Percentiles rank a stretch among this genome's conserved stretches.
These are phyloP conservation scores for Lytechinus variegatus DNA, from an alignment of 35 echinoderm and acorn worm species.

Conservation along the genomic window DNA sequence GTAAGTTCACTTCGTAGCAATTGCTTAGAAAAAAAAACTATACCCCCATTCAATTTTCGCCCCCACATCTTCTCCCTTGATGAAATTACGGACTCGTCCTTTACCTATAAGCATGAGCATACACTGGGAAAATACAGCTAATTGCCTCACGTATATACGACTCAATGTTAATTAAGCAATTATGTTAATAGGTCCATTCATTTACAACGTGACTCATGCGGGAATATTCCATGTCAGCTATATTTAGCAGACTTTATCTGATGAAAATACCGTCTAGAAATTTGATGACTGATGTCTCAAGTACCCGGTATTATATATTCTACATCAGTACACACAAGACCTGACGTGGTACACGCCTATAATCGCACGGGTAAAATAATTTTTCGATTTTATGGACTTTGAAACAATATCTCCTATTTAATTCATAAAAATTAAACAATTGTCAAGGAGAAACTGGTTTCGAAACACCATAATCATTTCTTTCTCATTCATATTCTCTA, in stretches of 20 bases:
- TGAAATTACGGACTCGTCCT: too few species aligned
- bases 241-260: neutral
- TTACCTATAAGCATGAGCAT: neutral
- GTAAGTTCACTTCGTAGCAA: too few species aligned
- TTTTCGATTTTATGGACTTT: too few species aligned
- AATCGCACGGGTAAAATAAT: too few species aligned
- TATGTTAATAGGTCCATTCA: neutral
- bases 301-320: neutral
- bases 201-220: neutral
- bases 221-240: neutral
- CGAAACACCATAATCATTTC: too few species aligned
- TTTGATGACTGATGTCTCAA: neutral
- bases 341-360: neutral
- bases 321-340: neutral
- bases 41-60: too few species aligned
- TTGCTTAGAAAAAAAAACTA: too few species aligned
- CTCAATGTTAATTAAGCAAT: constrained; percentile 20
- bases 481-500: too few species aligned
- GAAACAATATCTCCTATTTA: too few species aligned
- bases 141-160: neutral
- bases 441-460: too few species aligned
- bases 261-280: neutral
- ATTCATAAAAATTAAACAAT: too few species aligned
- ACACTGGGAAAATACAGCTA: neutral
- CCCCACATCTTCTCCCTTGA: too few species aligned